A percentile compares a stretch with the other conserved stretches of the same genome.
phyloP scores from a whole-genome alignment of 2,888 invertebrate genomes.

The Imbricaverruca yamaguchii region DNA sequence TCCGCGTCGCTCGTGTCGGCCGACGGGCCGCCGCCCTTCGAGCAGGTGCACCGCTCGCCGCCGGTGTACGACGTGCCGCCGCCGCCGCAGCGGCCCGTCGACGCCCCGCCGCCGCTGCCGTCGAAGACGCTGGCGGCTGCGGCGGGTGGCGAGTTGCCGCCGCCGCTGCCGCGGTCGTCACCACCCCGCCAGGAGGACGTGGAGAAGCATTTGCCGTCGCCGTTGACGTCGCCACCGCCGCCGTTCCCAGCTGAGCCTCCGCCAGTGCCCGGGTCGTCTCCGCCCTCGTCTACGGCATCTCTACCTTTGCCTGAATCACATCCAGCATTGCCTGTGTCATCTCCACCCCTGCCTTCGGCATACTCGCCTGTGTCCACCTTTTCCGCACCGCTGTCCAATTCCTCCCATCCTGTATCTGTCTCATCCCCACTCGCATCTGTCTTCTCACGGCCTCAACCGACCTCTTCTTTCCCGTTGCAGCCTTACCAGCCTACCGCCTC shows the following conservation, averaged over 20 bases:
- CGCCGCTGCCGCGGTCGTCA: not conserved
- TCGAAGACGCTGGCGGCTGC: no score
- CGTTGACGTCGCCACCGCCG: not conserved
- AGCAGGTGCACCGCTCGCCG: not conserved
- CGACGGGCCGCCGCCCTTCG: not conserved
- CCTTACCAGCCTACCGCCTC: no score
- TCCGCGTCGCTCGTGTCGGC: not conserved
- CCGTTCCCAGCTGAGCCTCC: not conserved
- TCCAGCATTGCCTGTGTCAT: no score
- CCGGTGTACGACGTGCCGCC: constrained; percentile 4
- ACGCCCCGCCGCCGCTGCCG: not conserved
- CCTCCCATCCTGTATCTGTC: no score
- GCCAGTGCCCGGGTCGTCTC: not conserved
- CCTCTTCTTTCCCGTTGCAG: no score
- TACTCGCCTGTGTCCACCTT: no score
- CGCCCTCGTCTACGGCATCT: not conserved
- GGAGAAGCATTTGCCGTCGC: not conserved
- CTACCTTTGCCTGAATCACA: no score
- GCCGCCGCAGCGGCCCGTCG: not conserved
- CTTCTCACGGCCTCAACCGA: no score
- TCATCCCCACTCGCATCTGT: no score
- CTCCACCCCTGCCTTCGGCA: no score
- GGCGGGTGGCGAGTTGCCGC: not conserved
- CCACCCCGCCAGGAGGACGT: not conserved
- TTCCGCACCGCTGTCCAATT: no score